Evolutionary conservation across 2,113 vertebrate species (phyloP).

Genomic region (Corynorhinus townsendii): DNA sequence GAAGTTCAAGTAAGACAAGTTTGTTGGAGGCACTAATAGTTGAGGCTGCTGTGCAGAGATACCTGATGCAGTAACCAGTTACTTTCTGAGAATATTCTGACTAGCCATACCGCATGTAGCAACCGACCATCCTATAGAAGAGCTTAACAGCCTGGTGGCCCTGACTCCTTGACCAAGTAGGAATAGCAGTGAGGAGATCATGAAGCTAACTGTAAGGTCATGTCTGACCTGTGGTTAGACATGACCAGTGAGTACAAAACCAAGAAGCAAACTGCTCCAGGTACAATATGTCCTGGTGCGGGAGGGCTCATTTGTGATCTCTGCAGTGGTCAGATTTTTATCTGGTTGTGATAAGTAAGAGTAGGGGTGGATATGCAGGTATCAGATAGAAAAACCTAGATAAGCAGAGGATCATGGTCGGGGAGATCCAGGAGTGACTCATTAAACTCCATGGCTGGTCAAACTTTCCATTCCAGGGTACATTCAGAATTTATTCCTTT

Average conservation of each 20-base stretch:
- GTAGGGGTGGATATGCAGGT: conserved; percentile 84
- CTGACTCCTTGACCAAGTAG: conserved; percentile 75
- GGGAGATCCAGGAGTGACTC: conserved; percentile 78
- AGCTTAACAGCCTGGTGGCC: conserved; percentile 84
- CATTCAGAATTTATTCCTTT: not conserved
- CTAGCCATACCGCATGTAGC: conserved; percentile 86
- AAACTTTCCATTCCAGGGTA: not conserved
- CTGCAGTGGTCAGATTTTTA: conserved; percentile 85
- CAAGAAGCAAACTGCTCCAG: conserved; percentile 80
- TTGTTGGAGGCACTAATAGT: conserved; percentile 81
- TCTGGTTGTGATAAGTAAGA: conserved; percentile 82
- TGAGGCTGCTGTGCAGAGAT: conserved; percentile 82
- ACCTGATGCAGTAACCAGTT: conserved; percentile 85
- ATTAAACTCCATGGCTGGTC: conserved; percentile 72
- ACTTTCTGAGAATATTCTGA: conserved; percentile 83
- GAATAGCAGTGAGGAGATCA: conserved; percentile 76
- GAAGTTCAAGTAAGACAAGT: conserved; percentile 82
- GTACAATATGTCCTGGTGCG: conserved; percentile 89
- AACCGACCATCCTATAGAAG: conserved; percentile 78
- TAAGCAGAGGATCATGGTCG: conserved; percentile 82
- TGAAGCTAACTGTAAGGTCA: conserved; percentile 78
- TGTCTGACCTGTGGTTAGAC: conserved; percentile 86
- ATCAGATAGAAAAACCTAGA: conserved; percentile 87
- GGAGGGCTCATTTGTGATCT: conserved; percentile 83
- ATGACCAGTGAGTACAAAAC: conserved; percentile 86